Conservation (phyloP, 1,140 invertebrate genomes). For the Adoxophyes honmai region DNA sequence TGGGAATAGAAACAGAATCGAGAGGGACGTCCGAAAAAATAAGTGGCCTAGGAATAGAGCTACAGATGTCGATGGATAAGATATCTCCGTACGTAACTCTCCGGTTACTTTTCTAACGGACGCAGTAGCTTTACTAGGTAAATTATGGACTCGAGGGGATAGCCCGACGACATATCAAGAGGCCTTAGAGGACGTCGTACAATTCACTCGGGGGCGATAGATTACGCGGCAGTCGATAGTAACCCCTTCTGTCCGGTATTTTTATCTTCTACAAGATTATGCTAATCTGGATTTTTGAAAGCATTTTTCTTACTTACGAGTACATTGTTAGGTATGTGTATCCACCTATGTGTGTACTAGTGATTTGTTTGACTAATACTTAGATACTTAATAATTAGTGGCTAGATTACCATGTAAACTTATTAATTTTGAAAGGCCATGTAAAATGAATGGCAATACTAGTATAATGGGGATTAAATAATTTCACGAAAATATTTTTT, state of each 20-base stretch:
- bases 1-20: neutral
- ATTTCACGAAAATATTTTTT: no score
- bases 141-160: conserved; percentile 55
- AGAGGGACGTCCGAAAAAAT: conserved; percentile 8
- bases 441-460: no score
- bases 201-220: conserved; percentile 56
- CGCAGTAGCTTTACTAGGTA: conserved; percentile 34
- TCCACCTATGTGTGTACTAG: no score
- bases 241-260: conserved; percentile 46
- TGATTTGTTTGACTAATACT: no score
- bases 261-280: conserved; percentile 34
- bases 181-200: conserved; percentile 35
- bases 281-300: neutral
- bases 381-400: no score
- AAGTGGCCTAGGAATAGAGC: neutral
- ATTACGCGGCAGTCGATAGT: conserved; percentile 49
- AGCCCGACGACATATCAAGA: conserved; percentile 53
- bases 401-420: no score
- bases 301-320: neutral
- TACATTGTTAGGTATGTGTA: neutral
- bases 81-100: conserved; percentile 15
- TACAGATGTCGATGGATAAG: conserved; percentile 2
- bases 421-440: no score
- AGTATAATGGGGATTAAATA: no score
- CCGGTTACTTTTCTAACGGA: conserved; percentile 17